Evolutionary conservation across 1,140 invertebrate genomes (phyloP).

Genomic region (Diuraphis noxia): DNA sequence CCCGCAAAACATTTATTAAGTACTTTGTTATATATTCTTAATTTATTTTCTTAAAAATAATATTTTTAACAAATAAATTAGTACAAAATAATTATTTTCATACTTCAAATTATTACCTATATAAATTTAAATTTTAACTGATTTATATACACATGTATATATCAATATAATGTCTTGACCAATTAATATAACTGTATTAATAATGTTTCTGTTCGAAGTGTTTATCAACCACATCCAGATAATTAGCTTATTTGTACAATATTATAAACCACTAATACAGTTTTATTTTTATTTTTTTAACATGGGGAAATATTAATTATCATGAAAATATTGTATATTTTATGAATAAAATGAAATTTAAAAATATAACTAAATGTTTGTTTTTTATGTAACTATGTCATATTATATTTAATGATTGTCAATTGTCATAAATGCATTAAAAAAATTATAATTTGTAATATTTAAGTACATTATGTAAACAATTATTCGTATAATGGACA

Average conservation of each 20-base stretch:
- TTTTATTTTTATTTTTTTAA: conserved; percentile 21
- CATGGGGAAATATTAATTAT: conserved; percentile 18
- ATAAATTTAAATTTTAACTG: background rate
- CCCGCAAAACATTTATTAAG: background rate
- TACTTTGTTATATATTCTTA: background rate
- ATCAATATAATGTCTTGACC: conserved; percentile 1
- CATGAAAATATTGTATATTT: conserved; percentile 44
- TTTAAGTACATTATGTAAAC: background rate
- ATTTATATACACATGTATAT: background rate
- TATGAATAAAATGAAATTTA: conserved; percentile 39
- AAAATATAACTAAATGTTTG: conserved; percentile 7
- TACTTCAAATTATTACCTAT: background rate
- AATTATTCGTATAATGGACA: background rate
- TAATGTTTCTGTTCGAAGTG: background rate
- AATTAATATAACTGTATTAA: background rate
- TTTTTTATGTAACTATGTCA: background rate
- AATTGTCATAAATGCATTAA: background rate
- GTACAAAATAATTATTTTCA: background rate
- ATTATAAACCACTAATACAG: conserved; percentile 22
- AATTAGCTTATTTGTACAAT: conserved; percentile 40
- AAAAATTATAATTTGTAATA: background rate
- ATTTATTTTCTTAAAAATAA: conserved; percentile 1
- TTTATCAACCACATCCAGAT: background rate
- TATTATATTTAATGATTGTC: background rate
- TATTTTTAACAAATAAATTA: background rate